phyloP scores from a whole-genome alignment of 2,113 vertebrate genomes.

The Eclectus roratus region DNA sequence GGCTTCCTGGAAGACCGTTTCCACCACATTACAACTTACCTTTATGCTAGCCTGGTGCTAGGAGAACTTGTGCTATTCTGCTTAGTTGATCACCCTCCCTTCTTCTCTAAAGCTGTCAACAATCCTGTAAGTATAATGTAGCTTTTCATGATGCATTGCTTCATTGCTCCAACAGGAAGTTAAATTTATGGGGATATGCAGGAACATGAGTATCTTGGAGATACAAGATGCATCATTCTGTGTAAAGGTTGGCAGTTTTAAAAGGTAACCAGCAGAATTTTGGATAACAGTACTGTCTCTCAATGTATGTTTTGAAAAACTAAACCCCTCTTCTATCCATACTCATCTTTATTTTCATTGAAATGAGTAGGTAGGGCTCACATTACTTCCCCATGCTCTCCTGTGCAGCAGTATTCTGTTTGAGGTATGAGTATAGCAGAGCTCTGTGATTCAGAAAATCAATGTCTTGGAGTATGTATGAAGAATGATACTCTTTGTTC shows the following conservation, averaged over 20 bases:
- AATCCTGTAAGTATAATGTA: slow-evolving; percentile 71
- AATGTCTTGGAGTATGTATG: neutral
- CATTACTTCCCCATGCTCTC: neutral
- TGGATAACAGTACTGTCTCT: neutral
- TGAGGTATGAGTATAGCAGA: neutral
- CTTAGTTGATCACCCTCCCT: slow-evolving; percentile 83
- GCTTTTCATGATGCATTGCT: neutral
- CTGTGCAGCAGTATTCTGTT: neutral
- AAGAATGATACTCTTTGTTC: neutral
- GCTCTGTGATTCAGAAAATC: neutral
- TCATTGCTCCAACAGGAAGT: neutral
- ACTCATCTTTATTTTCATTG: neutral
- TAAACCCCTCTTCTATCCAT: neutral
- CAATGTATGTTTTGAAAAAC: neutral
- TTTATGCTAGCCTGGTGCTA: slow-evolving; percentile 80
- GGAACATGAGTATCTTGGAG: neutral
- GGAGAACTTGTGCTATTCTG: slow-evolving; percentile 85
- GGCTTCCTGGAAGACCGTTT: slow-evolving; percentile 78
- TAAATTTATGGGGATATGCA: neutral
- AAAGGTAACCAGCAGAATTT: neutral
- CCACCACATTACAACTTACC: slow-evolving; percentile 80
- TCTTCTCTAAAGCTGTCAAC: slow-evolving; percentile 70
- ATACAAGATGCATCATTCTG: neutral
- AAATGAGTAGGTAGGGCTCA: neutral
- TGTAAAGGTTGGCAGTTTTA: neutral